These are phyloP conservation scores for Aselliscus stoliczkanus DNA, from an alignment of 2,797 vertebrate species.

Conservation along the genomic window DNA sequence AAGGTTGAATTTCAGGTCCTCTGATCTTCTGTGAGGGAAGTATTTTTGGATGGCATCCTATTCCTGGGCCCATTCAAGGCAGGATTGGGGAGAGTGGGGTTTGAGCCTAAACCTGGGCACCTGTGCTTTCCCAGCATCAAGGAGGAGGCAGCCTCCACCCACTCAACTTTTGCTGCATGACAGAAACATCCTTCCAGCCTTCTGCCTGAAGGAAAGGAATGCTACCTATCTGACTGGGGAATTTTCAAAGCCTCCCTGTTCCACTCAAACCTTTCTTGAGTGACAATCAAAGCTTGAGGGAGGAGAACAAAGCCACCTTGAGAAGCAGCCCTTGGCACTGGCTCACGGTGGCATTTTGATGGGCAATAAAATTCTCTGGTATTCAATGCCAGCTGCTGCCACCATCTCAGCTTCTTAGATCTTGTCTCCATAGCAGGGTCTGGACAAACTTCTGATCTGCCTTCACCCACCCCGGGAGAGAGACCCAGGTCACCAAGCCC, in stretches of 20 bases:
- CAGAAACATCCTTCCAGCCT: background rate
- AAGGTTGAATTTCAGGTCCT: background rate
- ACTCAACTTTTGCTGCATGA: background rate
- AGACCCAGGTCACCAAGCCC: background rate
- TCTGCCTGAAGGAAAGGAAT: background rate
- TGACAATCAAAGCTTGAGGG: conserved; percentile 25
- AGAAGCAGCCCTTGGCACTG: conserved; percentile 50
- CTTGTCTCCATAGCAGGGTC: background rate
- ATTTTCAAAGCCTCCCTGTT: conserved; percentile 23
- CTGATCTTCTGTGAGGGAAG: background rate
- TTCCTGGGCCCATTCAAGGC: background rate
- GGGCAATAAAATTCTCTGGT: conserved; percentile 53
- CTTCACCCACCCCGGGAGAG: background rate
- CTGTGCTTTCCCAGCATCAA: background rate
- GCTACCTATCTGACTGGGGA: background rate
- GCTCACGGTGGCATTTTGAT: conserved; percentile 58
- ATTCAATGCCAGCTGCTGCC: conserved; percentile 27
- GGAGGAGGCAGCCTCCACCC: background rate
- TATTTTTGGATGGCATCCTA: background rate
- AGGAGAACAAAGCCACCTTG: background rate
- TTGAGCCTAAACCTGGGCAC: background rate
- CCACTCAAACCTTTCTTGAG: conserved; percentile 25
- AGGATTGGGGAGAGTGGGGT: background rate
- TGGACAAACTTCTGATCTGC: background rate
- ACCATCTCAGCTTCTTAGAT: conserved; percentile 18